phyloP scores from a whole-genome alignment of 1,140 invertebrate species.

The Drosophila asahinai region DNA sequence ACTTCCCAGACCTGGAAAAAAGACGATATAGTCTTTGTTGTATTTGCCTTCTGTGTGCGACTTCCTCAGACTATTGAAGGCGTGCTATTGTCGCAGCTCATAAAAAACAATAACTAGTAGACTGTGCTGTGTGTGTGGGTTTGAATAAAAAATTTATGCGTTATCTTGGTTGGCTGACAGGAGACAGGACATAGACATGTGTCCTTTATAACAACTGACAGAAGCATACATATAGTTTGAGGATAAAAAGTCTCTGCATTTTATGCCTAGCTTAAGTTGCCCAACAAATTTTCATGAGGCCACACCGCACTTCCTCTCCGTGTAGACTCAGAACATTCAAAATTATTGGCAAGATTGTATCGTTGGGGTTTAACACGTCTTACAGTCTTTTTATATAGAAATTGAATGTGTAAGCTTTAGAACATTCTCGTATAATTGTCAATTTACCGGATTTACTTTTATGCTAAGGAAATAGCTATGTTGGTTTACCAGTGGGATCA shows the following conservation, averaged over 20 bases:
- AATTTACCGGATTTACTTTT: conserved; percentile 73
- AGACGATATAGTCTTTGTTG: background rate
- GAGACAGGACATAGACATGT: conserved; percentile 72
- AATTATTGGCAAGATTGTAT: conserved; percentile 53
- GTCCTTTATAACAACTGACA: conserved; percentile 70
- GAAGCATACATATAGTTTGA: conserved; percentile 46
- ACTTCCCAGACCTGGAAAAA: background rate
- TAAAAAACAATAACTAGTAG: conserved; percentile 75
- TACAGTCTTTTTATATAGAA: conserved; percentile 60
- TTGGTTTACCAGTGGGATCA: conserved; percentile 31
- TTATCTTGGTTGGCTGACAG: conserved; percentile 46
- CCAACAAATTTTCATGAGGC: conserved; percentile 66
- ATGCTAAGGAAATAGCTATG: conserved; percentile 22
- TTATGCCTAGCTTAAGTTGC: conserved; percentile 71
- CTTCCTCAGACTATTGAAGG: conserved; percentile 21
- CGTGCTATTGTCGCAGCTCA: conserved; percentile 69
- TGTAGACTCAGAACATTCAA: conserved; percentile 36
- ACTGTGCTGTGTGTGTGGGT: conserved; percentile 29
- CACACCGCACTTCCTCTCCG: background rate
- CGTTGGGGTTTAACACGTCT: conserved; percentile 54
- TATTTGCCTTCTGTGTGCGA: background rate
- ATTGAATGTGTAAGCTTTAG: conserved; percentile 43
- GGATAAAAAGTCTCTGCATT: conserved; percentile 54
- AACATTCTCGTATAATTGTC: conserved; percentile 62
- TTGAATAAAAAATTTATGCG: conserved; percentile 79